Evolutionary conservation across 1,140 invertebrate species (phyloP), one percentile per base, ranked within the genome.

Genomic region (Euborellia annulipes): DNA sequence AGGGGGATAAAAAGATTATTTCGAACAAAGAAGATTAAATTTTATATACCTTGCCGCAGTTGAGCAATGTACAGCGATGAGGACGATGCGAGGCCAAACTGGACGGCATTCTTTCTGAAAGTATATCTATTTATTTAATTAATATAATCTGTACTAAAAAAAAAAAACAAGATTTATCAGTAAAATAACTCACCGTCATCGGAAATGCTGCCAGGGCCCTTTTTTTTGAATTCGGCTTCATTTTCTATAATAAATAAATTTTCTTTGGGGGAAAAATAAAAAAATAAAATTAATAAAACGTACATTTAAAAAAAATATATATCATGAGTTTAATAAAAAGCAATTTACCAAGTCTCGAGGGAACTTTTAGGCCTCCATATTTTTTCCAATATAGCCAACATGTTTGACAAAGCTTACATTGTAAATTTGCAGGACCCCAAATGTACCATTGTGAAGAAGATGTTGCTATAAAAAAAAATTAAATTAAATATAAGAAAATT

Each of bases 381-480:
- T 96, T 95, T 64, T 97, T 97, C 91, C 93, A 99, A 63, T 96
- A 95, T 23, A 76, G 76, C 93, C 93, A 98, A 67, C 95, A 98
- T 2, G 73, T 68, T 49, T 83, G 79, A 67, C 95, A 98, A 9
- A 98, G 66, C 50, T 91, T 79, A 65, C 86, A 88, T 56, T 92
- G 84, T 68, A 85, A 73, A 56, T 89, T 79, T 23, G 84, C 74
- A 34, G 87, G 88, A 39, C 86, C 89, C 91, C 92, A 97, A 18
- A 87, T 73, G 60, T 94, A 97, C 95, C 95, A 99, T 64, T 97
- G 87, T 50, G 69, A 71, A 50, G 84, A 85, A 39, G 73, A 72
- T 49, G 79, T 76, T 41, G 70, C 78, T 81, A 64, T 49, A 65
- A 68, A 47, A 41, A 20, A n/a, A 27, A 27, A 11, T 27, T 27